Conservation (phyloP, 2,113 vertebrate genomes). For the Isichthys henryi region DNA sequence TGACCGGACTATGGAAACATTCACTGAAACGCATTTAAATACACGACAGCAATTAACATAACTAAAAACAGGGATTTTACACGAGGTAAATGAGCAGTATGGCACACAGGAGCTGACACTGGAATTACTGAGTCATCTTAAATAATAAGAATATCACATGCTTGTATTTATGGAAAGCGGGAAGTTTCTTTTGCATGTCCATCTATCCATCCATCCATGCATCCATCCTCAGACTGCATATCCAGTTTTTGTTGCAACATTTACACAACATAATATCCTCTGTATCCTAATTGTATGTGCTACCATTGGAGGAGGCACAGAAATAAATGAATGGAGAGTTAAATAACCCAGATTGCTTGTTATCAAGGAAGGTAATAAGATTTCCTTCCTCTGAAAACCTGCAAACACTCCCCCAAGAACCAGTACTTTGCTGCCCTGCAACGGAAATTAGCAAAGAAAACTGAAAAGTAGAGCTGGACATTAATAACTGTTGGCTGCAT, state of each 20-base stretch:
- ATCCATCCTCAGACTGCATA: neutral
- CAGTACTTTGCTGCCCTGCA: conserved; percentile 32
- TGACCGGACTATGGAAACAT: too few relatives aligned
- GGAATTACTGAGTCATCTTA: neutral
- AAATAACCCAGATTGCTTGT: neutral
- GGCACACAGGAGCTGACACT: neutral
- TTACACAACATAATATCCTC: neutral
- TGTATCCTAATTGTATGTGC: neutral
- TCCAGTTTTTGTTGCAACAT: neutral
- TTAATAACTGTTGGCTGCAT: conserved; percentile 9
- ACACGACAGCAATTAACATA: too few relatives aligned
- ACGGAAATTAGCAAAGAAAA: conserved; percentile 38
- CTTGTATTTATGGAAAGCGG: neutral
- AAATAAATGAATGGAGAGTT: neutral
- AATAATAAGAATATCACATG: neutral
- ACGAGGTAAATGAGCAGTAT: too few relatives aligned
- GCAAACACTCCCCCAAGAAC: conserved; percentile 13
- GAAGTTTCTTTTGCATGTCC: neutral
- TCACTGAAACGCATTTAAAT: too few relatives aligned
- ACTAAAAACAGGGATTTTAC: too few relatives aligned
- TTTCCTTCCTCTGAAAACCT: neutral
- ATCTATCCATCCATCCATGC: neutral
- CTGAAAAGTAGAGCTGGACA: neutral
- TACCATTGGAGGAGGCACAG: neutral
- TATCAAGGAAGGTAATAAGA: conserved; percentile 6